A percentile compares a stretch with the other conserved stretches of the same genome.
Conservation (phyloP, 2,888 invertebrate genomes). For the Zele albiditarsus region DNA sequence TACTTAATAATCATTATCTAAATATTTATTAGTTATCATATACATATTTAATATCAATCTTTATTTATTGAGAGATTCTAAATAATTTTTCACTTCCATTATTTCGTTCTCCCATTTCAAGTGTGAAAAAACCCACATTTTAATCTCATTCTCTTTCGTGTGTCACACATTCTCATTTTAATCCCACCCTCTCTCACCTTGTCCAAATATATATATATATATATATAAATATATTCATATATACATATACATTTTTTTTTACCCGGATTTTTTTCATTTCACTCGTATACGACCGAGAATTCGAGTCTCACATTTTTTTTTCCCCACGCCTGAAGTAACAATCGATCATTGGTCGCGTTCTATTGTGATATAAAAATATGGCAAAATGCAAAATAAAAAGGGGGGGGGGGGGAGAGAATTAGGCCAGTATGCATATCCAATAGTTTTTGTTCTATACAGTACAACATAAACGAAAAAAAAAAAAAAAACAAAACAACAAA, state of each 20-base stretch:
- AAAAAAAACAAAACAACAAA: not conserved
- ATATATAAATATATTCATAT: not conserved
- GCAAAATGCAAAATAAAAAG: slow-evolving; percentile 23
- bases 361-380: not conserved
- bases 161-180: slow-evolving; percentile 39
- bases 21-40: not conserved
- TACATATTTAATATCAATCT: not conserved
- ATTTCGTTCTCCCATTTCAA: not conserved
- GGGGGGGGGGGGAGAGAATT: slow-evolving; percentile 15
- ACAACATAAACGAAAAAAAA: not conserved
- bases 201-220: not conserved
- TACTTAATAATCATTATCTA: too few relatives aligned
- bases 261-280: slow-evolving; percentile 6
- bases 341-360: slow-evolving; percentile 43
- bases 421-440: slow-evolving; percentile 18
- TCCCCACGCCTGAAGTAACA: slow-evolving; percentile 41
- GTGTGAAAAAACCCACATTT: slow-evolving; percentile 44
- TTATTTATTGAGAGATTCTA: too few relatives aligned
- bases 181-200: slow-evolving; percentile 41
- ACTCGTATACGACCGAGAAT: slow-evolving; percentile 8
- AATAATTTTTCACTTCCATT: too few relatives aligned
- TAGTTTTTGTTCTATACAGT: not conserved
- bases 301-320: not conserved
- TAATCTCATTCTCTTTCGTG: slow-evolving; percentile 42
- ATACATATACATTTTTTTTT: not conserved